phyloP scores from a whole-genome alignment of 2,888 invertebrate genomes.

The Lycia hirtaria region DNA sequence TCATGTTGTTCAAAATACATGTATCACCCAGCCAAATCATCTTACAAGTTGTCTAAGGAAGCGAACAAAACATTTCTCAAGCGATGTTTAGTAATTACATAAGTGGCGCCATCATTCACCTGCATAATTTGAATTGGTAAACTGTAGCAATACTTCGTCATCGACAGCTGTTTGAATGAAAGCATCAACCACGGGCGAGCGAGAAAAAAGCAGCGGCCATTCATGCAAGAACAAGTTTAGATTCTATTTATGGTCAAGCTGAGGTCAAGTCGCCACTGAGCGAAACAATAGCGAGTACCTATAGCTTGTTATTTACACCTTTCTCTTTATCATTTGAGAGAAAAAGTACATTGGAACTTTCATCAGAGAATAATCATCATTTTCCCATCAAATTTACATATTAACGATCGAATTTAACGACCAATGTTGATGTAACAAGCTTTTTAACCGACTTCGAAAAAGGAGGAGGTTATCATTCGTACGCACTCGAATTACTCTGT shows the following conservation, averaged over 20 bases:
- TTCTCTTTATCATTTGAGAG: conserved; percentile 28
- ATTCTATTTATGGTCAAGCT: conserved; percentile 51
- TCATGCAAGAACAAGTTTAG: conserved; percentile 45
- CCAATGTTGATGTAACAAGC: too few relatives aligned
- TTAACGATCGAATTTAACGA: too few relatives aligned
- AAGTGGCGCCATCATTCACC: background rate
- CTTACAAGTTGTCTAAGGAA: background rate
- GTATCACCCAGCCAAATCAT: background rate
- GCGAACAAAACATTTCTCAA: background rate
- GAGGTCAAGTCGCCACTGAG: conserved; percentile 47
- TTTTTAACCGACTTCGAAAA: too few relatives aligned
- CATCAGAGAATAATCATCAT: background rate
- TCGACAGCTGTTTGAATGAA: conserved; percentile 31
- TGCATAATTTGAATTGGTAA: background rate
- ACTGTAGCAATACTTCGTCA: background rate
- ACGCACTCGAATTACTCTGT: too few relatives aligned
- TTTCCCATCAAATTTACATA: too few relatives aligned
- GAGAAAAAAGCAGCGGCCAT: conserved; percentile 39
- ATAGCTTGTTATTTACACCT: conserved; percentile 24
- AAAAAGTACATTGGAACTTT: background rate
- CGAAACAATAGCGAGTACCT: conserved; percentile 28
- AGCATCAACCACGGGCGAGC: conserved; percentile 23
- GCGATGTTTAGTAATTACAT: background rate
- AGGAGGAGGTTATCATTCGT: too few relatives aligned
- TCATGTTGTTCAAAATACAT: conserved; percentile 10